Evolutionary conservation across 2,888 invertebrate species (phyloP), one percentile per base, ranked within the genome.

Genomic region (Catocala fraxini): DNA sequence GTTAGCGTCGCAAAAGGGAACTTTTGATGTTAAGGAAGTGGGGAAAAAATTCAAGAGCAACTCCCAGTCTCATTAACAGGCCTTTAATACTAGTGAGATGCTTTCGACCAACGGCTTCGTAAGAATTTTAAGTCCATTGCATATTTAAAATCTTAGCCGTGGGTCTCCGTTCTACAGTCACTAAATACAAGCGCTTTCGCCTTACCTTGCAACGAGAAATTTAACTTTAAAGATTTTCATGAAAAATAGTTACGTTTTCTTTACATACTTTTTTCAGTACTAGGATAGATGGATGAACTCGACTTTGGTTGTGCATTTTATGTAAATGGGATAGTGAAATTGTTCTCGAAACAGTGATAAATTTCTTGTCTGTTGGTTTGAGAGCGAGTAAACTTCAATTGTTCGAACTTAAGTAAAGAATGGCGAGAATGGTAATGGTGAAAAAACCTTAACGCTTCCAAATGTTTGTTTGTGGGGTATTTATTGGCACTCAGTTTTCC

Each of bases 21-120:
- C 92, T 92, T 92, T 90, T 91, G 91, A 92, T 91, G 91, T 88
- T 88, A 89, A 90, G 86, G 86, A 89, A 89, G 83, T 85, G 83
- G 81, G 81, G 68, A 87, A 92, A 92, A 92, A 91, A 87, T 86
- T 86, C 81, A 89, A 91, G 91, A 88, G 89, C 77, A 75, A 75
- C 83, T 81, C 84, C 81, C 82, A 78, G 83, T 83, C 92, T 92
- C 92, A 92, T 93, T 92, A 92, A 89, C 86, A 87, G 86, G 85
- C 87, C 86, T 91, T 91, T 88, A 90, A 81, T 83, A 83, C 86
- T 85, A 84, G 86, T 81, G 81, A 81, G 85, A 83, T 80, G 84
- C 82, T 86, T 85, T 82, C 81, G 81, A 84, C 75, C 82, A 84
- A 82, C 82, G 75, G 78, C 78, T 78, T 73, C 68, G 67, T 64